Conservation (phyloP, 2,113 vertebrate species). For the Gavialis gangeticus region DNA sequence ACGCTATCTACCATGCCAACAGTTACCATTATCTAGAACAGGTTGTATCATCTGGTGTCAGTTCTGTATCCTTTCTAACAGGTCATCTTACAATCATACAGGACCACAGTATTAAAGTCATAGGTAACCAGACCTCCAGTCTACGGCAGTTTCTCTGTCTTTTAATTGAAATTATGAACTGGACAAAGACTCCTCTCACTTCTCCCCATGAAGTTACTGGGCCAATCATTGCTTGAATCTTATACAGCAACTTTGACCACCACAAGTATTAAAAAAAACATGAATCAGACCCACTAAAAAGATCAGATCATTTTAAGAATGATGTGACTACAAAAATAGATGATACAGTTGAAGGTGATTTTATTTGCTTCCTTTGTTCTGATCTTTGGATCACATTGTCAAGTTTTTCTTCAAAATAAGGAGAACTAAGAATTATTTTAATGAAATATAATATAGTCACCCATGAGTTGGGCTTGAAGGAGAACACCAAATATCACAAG, state of each 20-base stretch:
- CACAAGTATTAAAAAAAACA: background rate
- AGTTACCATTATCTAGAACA: background rate
- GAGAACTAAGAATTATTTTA: background rate
- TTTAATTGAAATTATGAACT: background rate
- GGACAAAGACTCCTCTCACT: too few relatives aligned
- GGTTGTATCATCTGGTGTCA: background rate
- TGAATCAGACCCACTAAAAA: background rate
- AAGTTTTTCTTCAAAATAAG: background rate
- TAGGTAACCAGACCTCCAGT: background rate
- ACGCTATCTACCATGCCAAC: background rate
- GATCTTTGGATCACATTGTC: background rate
- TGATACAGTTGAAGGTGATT: background rate
- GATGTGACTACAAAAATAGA: too few relatives aligned
- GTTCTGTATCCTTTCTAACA: background rate
- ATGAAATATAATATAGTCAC: background rate
- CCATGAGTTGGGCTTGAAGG: background rate
- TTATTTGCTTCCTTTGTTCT: background rate
- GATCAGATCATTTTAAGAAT: background rate
- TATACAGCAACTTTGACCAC: background rate
- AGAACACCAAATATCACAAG: background rate
- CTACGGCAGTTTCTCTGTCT: background rate
- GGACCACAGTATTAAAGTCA: background rate
- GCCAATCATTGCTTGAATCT: background rate
- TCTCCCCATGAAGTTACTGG: background rate
- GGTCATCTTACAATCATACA: background rate